phyloP scores from a whole-genome alignment of 2,888 invertebrate species.

The Laspeyria flexula region DNA sequence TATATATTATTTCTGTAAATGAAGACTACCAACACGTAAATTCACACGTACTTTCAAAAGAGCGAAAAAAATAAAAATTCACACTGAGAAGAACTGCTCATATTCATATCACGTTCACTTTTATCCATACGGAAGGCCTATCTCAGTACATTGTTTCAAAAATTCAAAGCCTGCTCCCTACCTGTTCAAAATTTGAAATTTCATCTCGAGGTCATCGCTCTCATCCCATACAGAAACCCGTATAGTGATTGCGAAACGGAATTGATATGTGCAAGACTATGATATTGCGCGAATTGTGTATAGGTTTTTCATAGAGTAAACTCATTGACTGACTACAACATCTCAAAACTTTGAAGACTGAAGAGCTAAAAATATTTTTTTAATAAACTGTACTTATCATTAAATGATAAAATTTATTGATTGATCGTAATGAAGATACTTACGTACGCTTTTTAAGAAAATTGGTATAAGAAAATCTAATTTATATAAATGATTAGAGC shows the following conservation, averaged over 20 bases:
- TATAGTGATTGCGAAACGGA: neutral
- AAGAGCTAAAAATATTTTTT: too few relatives aligned
- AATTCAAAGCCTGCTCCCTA: conserved; percentile 4
- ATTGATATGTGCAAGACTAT: neutral
- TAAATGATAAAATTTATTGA: too few relatives aligned
- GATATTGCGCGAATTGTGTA: too few relatives aligned
- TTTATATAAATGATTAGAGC: too few relatives aligned
- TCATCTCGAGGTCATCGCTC: neutral
- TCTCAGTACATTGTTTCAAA: conserved; percentile 7
- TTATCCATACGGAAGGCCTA: conserved; percentile 6
- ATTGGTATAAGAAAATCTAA: too few relatives aligned
- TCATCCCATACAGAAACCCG: neutral
- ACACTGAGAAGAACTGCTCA: neutral
- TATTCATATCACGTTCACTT: conserved; percentile 6
- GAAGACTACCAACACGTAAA: neutral
- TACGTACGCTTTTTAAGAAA: too few relatives aligned
- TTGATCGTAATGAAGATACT: too few relatives aligned
- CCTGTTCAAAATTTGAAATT: conserved; percentile 4
- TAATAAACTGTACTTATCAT: too few relatives aligned
- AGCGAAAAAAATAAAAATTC: neutral
- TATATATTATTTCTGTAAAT: too few relatives aligned
- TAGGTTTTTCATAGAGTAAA: too few relatives aligned
- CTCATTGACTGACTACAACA: too few relatives aligned
- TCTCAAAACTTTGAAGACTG: too few relatives aligned
- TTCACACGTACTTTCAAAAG: neutral